Percentiles rank a stretch among this genome's conserved stretches.
Evolutionary conservation across 2,888 invertebrate species (phyloP).

Genomic region (Drosophila paucipuncta): DNA sequence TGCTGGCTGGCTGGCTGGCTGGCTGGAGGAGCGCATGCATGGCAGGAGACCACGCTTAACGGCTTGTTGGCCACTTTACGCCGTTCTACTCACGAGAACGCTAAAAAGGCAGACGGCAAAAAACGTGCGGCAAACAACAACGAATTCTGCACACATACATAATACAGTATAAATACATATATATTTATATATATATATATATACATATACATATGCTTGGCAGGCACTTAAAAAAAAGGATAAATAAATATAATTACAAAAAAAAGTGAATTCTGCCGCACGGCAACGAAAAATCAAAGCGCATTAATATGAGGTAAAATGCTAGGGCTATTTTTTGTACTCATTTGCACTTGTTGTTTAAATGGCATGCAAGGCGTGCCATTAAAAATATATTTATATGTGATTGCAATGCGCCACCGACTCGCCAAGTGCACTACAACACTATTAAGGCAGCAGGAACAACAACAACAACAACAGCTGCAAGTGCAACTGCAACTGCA

Average conservation of each 20-base stretch:
- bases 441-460: constrained; percentile 27
- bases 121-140: constrained; percentile 23
- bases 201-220: constrained; percentile 8
- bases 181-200: not conserved
- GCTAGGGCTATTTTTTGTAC: constrained; percentile 4
- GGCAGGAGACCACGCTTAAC: constrained; percentile 62
- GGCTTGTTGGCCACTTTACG: constrained; percentile 81
- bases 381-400: constrained; percentile 56
- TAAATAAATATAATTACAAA: constrained; percentile 24
- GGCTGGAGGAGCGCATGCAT: constrained; percentile 34
- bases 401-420: constrained; percentile 64
- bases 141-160: not conserved
- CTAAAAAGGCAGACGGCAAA: constrained; percentile 50
- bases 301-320: constrained; percentile 55
- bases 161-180: not conserved
- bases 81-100: constrained; percentile 51
- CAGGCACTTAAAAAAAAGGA: constrained; percentile 42
- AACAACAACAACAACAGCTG: not conserved
- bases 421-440: constrained; percentile 66
- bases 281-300: constrained; percentile 56
- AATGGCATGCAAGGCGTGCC: constrained; percentile 45
- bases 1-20: not conserved
- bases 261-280: constrained; percentile 28
- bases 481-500: not conserved
- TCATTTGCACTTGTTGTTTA: constrained; percentile 12